These are phyloP conservation scores for Perizoma flavofasciatum DNA, from an alignment of 2,888 invertebrate species.

Conservation along the genomic window DNA sequence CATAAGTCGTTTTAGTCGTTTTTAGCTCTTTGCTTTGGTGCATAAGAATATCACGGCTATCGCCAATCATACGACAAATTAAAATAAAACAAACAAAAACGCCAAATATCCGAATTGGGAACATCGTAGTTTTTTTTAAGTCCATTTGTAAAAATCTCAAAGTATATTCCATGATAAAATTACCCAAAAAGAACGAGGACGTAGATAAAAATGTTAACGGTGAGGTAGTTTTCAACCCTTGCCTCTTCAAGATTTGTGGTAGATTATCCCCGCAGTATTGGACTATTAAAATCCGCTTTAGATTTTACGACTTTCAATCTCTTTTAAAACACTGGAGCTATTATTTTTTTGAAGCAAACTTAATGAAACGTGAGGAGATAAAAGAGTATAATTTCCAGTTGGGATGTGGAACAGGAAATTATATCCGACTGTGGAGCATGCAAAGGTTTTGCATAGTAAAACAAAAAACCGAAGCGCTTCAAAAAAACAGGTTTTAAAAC, in stretches of 20 bases:
- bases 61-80: too few species aligned
- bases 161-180: slow-evolving; percentile 46
- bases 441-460: not conserved
- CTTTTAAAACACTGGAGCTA: slow-evolving; percentile 39
- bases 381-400: slow-evolving; percentile 12
- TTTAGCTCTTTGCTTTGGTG: too few species aligned
- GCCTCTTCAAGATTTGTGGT: slow-evolving; percentile 55
- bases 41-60: too few species aligned
- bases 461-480: too few species aligned
- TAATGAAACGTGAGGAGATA: slow-evolving; percentile 31
- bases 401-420: slow-evolving; percentile 3
- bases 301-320: slow-evolving; percentile 50
- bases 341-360: slow-evolving; percentile 33
- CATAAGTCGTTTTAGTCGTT: too few species aligned
- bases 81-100: too few species aligned
- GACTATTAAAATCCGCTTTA: slow-evolving; percentile 54
- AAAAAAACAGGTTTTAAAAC: too few species aligned
- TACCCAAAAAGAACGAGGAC: slow-evolving; percentile 47
- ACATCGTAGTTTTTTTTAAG: not conserved
- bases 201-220: slow-evolving; percentile 62
- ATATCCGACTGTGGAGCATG: not conserved
- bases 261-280: slow-evolving; percentile 54
- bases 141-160: slow-evolving; percentile 22
- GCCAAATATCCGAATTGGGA: too few species aligned
- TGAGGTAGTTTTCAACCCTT: slow-evolving; percentile 59